Evolutionary conservation across 2,113 vertebrate genomes (phyloP), one percentile per base, ranked within the genome.

Genomic region (Varanus komodoensis): DNA sequence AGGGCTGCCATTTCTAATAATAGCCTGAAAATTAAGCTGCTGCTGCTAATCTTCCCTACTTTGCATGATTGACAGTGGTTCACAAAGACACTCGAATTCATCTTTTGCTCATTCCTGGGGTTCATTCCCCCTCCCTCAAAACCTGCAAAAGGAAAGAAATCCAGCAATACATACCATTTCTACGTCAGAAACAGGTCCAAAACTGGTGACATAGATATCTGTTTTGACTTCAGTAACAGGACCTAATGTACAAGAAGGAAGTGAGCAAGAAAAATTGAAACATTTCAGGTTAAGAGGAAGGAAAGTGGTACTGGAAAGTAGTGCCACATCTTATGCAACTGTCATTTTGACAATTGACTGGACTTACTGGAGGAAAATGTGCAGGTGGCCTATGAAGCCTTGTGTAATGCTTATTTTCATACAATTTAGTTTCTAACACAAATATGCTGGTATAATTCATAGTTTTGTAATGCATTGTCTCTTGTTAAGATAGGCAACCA

Each of bases 191-290:
- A 99, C 99, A 48, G 99, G 99, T 94, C 99, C 99, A 97, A 99
- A 99, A 96, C 99, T 99, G 93, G 99, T 99, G 95, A 99, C 99
- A 94, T 99, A 99, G 96, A 99, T 99, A 96, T 99, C 98, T 90
- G 98, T 99, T 98, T 99, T 99, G 92, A 99, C 99, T 97, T 99
- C 98, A 88, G 99, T 99, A 96, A 99, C 98, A 92, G 98, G 97
- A 97, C 98, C 98, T 99, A 97, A 92, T 91, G 89, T 90, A 94
- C 94, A 87, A 95, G 93, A 96, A 97, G 95, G 95, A 97, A 95
- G 95, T 94, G 93, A 97, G 95, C 96, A 96, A 97, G 95, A 96
- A 92, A 93, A 96, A 93, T 96, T 95, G 87, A 96, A 95, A 79
- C 96, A 90, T 97, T 95, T 92, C 87, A 95, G 84, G 81, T 91